Evolutionary conservation across 30 jellyfish, hydroid and myxozoan species (phyloP), one percentile per base, ranked within the genome.

Genomic region (Chrysaora quinquecirrha): DNA sequence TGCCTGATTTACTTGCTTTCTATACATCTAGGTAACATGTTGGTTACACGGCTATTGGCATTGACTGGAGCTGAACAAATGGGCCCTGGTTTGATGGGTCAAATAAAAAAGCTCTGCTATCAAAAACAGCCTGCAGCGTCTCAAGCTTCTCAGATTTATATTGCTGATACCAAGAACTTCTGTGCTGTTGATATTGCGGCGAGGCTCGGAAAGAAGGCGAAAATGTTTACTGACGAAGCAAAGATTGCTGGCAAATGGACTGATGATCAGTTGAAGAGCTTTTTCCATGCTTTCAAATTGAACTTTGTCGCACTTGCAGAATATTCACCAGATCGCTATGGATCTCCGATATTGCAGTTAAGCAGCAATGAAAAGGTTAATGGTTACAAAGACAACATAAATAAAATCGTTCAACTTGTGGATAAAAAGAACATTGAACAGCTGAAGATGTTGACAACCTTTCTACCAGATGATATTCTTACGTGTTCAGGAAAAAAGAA

Each of bases 371-470:
- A 67, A 58, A 32, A 32, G 16, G 16, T 23, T 18, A 67, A 67
- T 30, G 79, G 79, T 23, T 67, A 29, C 79, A 30, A 34, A 24
- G 30, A 67, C 60, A 67, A 24, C 49, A 67, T 67, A 20, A 67
- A 67, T 32, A 34, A 54, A 32, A 67, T 67, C 21, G 32, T 67
- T 30, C 60, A 32, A 6, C 18, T 67, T 10, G 49, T 67, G 3
- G 79, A 67, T 19, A 32, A 12, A 22, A 32, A 32, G 60, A 30
- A 67, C 24, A 27, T 67, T 67, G 79, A 67, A 3, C 60, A 67
- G 32, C 79, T 67, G 21, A 67, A 67, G 20, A 16, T 29, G 49
- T 58, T 67, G 61, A 67, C n/a, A n/a, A n/a, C n/a, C n/a, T n/a
- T n/a, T n/a, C n/a, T n/a, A n/a, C n/a, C n/a, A n/a, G n/a, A n/a